These are phyloP conservation scores for Bombus balteatus DNA, from an alignment of 1,140 invertebrate genomes.

Conservation along the genomic window DNA sequence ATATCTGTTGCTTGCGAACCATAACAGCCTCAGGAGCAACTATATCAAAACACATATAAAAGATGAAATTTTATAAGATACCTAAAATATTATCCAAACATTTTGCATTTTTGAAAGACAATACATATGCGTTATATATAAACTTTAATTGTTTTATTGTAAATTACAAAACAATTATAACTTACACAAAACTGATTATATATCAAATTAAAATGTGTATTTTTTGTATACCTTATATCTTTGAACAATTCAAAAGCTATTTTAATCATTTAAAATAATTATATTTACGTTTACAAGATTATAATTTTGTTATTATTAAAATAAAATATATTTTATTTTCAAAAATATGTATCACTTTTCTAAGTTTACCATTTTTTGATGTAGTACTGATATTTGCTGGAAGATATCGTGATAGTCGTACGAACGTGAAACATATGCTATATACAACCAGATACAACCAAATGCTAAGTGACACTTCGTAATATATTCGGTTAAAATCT, in stretches of 20 bases:
- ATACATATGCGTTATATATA: not conserved
- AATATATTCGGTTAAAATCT: not conserved
- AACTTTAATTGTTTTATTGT: not conserved
- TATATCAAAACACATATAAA: not conserved
- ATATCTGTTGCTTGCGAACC: too few relatives aligned
- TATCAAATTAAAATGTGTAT: not conserved
- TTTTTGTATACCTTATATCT: not conserved
- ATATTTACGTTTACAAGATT: not conserved
- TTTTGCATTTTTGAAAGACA: not conserved
- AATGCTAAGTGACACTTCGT: not conserved
- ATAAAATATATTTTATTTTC: not conserved
- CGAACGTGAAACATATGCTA: not conserved
- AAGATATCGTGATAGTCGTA: constrained; percentile 13
- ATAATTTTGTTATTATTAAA: not conserved
- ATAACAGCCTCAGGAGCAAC: not conserved
- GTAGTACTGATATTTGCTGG: constrained; percentile 11
- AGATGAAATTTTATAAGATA: not conserved
- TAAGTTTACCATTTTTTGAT: not conserved
- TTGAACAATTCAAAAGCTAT: not conserved
- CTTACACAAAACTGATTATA: too few relatives aligned
- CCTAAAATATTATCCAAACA: not conserved
- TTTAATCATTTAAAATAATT: too few relatives aligned
- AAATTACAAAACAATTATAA: not conserved
- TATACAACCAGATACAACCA: too few relatives aligned
- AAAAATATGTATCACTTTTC: not conserved